Evolutionary conservation across 2,797 vertebrate genomes (phyloP).

Genomic region (Ibycter americanus): DNA sequence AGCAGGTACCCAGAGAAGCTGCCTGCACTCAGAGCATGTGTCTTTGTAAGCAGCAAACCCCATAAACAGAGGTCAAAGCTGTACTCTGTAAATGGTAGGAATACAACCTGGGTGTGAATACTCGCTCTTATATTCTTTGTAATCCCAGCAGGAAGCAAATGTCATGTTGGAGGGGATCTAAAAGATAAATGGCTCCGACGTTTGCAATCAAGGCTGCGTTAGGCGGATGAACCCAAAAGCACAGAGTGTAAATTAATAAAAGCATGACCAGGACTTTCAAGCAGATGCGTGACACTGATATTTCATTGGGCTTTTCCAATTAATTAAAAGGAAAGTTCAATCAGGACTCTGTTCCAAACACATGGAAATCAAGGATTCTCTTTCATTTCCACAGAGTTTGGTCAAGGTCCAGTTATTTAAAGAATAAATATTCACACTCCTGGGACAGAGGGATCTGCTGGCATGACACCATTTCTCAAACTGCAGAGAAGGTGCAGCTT

Average conservation of each 20-base stretch:
- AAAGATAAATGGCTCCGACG: constrained; percentile 17
- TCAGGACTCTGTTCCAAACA: background rate
- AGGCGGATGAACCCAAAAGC: background rate
- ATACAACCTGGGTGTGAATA: constrained; percentile 20
- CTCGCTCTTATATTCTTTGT: background rate
- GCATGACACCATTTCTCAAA: background rate
- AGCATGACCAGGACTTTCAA: background rate
- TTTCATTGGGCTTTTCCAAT: background rate
- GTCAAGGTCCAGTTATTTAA: background rate
- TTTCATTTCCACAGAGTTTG: background rate
- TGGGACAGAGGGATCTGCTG: background rate
- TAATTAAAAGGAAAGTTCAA: background rate
- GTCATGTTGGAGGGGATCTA: background rate
- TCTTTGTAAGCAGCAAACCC: background rate
- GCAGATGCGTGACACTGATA: background rate
- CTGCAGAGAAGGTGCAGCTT: background rate
- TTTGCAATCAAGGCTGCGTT: constrained; percentile 30
- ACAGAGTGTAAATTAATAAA: constrained; percentile 19
- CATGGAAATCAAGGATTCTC: background rate
- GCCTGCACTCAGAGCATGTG: accelerated
- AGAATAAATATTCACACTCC: constrained; percentile 22
- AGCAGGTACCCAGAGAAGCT: background rate
- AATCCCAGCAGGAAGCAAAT: constrained; percentile 50
- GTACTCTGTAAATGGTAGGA: background rate
- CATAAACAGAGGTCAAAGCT: background rate